Conservation (phyloP, 2,888 invertebrate species). For the Troides aeacus region DNA sequence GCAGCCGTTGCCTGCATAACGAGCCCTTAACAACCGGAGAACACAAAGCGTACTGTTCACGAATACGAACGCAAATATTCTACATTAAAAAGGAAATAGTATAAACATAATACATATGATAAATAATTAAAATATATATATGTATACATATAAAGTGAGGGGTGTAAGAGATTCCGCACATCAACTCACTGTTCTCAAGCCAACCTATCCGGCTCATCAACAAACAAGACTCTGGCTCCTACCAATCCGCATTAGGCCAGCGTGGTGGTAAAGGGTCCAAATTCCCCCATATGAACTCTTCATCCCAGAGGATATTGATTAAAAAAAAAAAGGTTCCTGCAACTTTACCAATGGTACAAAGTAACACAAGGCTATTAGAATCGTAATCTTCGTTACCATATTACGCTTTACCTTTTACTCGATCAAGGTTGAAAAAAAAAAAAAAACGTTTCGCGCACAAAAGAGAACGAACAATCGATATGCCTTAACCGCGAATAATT, state of each 20-base stretch:
- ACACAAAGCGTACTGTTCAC: not conserved
- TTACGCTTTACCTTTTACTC: conserved; percentile 39
- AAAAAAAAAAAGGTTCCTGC: not conserved
- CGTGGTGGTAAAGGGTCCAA: no score
- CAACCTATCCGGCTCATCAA: no score
- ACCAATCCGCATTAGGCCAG: no score
- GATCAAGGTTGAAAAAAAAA: conserved; percentile 39
- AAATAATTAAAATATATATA: no score
- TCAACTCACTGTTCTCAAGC: no score
- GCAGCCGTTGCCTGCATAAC: conserved; percentile 31
- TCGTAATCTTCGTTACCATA: conserved; percentile 44
- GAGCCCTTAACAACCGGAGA: conserved; percentile 9
- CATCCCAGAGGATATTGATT: no score
- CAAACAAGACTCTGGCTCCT: no score
- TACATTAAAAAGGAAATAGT: no score
- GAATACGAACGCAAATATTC: not conserved
- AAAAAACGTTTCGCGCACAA: conserved; percentile 34
- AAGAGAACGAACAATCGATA: conserved; percentile 38
- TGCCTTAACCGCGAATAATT: conserved; percentile 31
- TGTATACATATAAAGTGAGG: no score
- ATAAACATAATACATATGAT: no score
- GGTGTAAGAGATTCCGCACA: no score
- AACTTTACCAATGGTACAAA: conserved; percentile 28
- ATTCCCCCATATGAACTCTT: no score
- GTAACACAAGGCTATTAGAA: conserved; percentile 29